Base-by-base conservation (phyloP, 2,888 invertebrate genomes). In the Catocala nupta region DNA sequence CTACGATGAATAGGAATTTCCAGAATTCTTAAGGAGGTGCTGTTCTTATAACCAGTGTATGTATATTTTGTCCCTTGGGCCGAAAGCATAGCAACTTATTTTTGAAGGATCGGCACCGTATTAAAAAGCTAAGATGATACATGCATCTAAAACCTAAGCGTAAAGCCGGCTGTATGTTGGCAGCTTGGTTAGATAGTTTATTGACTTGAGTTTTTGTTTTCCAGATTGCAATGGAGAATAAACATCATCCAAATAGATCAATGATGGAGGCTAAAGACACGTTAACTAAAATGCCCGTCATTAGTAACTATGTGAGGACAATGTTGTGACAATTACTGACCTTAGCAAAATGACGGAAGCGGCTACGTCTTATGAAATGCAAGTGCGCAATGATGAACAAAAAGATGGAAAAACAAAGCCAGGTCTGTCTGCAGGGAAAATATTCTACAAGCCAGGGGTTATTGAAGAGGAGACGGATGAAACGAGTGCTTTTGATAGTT, bases 401-500 rank as follows among this genome's bases (percentile, higher is more conserved):
- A 86, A 84, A 58, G 85, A 85, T 54, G 81, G 63, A 0, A 75
- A 78, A 65, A 52, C 82, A 1, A 91, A 89, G 55, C 84, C 89
- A 5, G 74, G 81, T 12, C 74, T 90, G 10, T 86, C 93, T 0
- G 81, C 88, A 8, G 93, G 93, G 1, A 94, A 94, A 75, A 90
- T 95, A 74, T 95, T 95, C 75, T 90, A 93, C 62, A 92, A 91
- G 45, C 94, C 93, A 8, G 94, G 93, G 0, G 88, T 88, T 12
- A 89, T 91, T 47, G 92, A 90, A 34, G 93, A 93, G 51, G 92
- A 91, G 63, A 95, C 93, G 7, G 94, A 91, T 70, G 94, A 93
- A 52, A 95, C 92, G 1, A 95, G 95, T 65, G 91, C 85, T 0
- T 90, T 90, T 12, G 95, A 95, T 5, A 90, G 90, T 60, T 91